Conservation (phyloP, 2,888 invertebrate genomes). For the Pristionchus maxplancki region DNA sequence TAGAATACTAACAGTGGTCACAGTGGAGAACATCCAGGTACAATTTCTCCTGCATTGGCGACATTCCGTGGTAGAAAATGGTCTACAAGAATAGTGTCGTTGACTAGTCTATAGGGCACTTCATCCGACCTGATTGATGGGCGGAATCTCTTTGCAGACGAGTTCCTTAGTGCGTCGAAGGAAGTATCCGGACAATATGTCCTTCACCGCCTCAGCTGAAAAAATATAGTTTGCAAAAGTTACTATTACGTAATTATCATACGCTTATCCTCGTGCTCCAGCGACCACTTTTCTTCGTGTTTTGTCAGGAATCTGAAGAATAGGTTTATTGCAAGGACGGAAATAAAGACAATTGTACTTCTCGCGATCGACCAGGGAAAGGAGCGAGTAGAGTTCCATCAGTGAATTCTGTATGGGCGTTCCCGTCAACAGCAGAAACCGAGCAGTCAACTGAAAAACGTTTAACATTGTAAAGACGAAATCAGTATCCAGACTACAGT, state of each 20-base stretch:
- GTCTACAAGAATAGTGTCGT: background rate
- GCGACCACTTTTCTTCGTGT: background rate
- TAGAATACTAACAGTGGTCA: background rate
- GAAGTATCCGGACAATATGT: slow-evolving; percentile 27
- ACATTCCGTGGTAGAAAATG: slow-evolving; percentile 49
- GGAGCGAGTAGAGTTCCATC: slow-evolving; percentile 26
- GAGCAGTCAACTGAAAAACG: background rate
- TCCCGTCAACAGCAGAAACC: slow-evolving; percentile 42
- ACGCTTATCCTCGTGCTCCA: slow-evolving; percentile 26
- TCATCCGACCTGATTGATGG: background rate
- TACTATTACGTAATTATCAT: background rate
- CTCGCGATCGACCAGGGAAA: slow-evolving; percentile 12
- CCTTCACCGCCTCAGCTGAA: background rate
- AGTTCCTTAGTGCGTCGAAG: slow-evolving; percentile 41
- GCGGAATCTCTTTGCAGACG: slow-evolving; percentile 16
- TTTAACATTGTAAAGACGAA: background rate
- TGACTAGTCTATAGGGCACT: background rate
- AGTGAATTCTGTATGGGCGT: slow-evolving; percentile 45
- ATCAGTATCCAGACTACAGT: too few species aligned
- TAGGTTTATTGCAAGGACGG: background rate
- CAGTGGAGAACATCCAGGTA: slow-evolving; percentile 41
- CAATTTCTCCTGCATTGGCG: background rate
- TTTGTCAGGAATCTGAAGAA: background rate
- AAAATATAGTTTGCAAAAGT: background rate
- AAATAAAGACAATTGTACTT: background rate